phyloP scores from a whole-genome alignment of 2,113 vertebrate species.

The Apodemus speciosus region DNA sequence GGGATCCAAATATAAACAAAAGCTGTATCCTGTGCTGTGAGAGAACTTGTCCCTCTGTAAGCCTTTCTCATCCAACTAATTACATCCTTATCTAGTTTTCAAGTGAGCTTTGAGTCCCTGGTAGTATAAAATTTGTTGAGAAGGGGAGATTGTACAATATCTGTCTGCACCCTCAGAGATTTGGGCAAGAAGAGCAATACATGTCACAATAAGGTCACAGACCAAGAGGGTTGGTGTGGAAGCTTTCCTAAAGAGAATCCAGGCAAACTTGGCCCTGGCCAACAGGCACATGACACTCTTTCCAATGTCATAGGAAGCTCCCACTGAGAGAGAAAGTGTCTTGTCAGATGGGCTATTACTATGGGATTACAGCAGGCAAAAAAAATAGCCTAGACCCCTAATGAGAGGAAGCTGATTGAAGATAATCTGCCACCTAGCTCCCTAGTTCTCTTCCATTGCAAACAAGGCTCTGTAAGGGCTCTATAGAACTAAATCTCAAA shows the following conservation, averaged over 20 bases:
- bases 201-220: not conserved
- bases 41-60: not conserved
- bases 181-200: not conserved
- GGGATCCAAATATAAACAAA: not conserved
- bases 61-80: not conserved
- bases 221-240: too few species aligned
- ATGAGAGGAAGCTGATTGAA: conserved; percentile 59
- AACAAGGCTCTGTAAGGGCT: conserved; percentile 48
- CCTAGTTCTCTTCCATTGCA: conserved; percentile 21
- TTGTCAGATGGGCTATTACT: conserved; percentile 52
- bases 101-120: not conserved
- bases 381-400: conserved; percentile 62
- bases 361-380: not conserved
- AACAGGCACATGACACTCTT: not conserved
- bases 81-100: not conserved
- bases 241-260: not conserved
- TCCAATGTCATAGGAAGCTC: conserved; percentile 3
- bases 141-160: not conserved
- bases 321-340: conserved; percentile 21
- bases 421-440: conserved; percentile 54
- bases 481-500: conserved; percentile 10
- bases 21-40: not conserved
- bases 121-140: not conserved
- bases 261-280: not conserved
- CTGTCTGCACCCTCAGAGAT: not conserved